These are phyloP conservation scores for Zoanthus gigantus DNA, from an alignment of 92 coral and sea anemone species.

Conservation along the genomic window DNA sequence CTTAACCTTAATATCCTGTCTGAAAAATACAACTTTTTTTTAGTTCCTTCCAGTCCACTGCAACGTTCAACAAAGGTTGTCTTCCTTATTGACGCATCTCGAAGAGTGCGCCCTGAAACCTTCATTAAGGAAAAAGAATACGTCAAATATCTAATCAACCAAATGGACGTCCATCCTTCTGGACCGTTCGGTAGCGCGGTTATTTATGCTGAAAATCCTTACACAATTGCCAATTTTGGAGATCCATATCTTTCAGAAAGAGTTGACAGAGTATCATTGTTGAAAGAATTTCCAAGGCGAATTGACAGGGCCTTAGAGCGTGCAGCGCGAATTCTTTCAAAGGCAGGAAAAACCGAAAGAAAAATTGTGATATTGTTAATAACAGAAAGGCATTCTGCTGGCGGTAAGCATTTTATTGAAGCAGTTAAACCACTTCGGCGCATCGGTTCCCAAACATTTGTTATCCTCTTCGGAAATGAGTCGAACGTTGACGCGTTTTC, in stretches of 20 bases:
- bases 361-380: slow-evolving; percentile 73
- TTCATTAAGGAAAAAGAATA: slow-evolving; percentile 46
- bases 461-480: slow-evolving; percentile 71
- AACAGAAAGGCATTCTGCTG: slow-evolving; percentile 35
- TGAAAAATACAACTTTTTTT: background rate
- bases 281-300: slow-evolving; percentile 66
- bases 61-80: slow-evolving; percentile 11
- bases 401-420: slow-evolving; percentile 54
- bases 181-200: slow-evolving; percentile 54
- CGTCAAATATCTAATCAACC: slow-evolving; percentile 24
- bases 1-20: background rate
- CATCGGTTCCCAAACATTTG: slow-evolving; percentile 74
- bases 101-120: slow-evolving; percentile 1
- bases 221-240: slow-evolving; percentile 46
- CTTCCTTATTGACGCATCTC: slow-evolving; percentile 28
- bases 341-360: slow-evolving; percentile 63
- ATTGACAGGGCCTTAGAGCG: slow-evolving; percentile 72
- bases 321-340: slow-evolving; percentile 54
- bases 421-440: slow-evolving; percentile 73
- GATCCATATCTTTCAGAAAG: slow-evolving; percentile 35
- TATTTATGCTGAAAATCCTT: slow-evolving; percentile 70
- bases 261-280: slow-evolving; percentile 61
- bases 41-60: slow-evolving; percentile 28
- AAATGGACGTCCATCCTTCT: slow-evolving; percentile 21
- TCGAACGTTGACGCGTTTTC: slow-evolving; percentile 55